A percentile compares a stretch with the other conserved stretches of the same genome.
Evolutionary conservation across 2,797 vertebrate species (phyloP).

Genomic region (Valencia hispanica): DNA sequence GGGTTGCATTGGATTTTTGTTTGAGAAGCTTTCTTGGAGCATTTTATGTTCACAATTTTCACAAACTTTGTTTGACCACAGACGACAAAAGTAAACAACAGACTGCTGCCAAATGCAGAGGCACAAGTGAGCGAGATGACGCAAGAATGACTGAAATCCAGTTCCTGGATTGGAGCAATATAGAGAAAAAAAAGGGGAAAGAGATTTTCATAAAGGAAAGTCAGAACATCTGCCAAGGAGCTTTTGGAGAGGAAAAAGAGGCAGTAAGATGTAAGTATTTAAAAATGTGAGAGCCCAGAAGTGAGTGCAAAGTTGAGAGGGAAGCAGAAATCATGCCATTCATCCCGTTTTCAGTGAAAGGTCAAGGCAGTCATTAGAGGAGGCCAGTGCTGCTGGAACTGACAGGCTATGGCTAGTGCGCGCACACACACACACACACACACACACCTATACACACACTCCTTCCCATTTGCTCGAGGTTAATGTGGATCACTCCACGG

Average conservation of each 20-base stretch:
- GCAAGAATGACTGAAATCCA: neutral
- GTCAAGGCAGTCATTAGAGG: conserved; percentile 71
- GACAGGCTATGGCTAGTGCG: conserved; percentile 38
- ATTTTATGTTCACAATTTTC: neutral
- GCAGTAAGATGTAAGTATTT: conserved; percentile 28
- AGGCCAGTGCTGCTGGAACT: conserved; percentile 42
- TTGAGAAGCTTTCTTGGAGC: neutral
- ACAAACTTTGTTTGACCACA: conserved; percentile 5
- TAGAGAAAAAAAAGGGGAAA: neutral
- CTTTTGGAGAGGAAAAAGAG: neutral
- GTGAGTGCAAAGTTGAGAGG: conserved; percentile 25
- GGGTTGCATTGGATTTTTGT: neutral
- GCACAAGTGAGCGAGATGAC: neutral
- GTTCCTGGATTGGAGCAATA: neutral
- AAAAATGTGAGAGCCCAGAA: conserved; percentile 35
- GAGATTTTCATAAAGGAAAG: neutral
- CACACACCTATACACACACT: neutral
- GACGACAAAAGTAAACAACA: conserved; percentile 8
- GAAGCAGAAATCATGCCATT: conserved; percentile 54
- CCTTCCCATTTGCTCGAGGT: conserved; percentile 29
- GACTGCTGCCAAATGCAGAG: conserved; percentile 1
- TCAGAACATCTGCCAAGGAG: neutral
- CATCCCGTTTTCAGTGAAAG: conserved; percentile 68
- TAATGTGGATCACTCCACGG: conserved; percentile 43
- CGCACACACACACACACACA: conserved; percentile 2